A percentile compares a stretch with the other conserved stretches of the same genome.
Conservation (phyloP, 1,140 invertebrate species). For the Drosophila serrata region DNA sequence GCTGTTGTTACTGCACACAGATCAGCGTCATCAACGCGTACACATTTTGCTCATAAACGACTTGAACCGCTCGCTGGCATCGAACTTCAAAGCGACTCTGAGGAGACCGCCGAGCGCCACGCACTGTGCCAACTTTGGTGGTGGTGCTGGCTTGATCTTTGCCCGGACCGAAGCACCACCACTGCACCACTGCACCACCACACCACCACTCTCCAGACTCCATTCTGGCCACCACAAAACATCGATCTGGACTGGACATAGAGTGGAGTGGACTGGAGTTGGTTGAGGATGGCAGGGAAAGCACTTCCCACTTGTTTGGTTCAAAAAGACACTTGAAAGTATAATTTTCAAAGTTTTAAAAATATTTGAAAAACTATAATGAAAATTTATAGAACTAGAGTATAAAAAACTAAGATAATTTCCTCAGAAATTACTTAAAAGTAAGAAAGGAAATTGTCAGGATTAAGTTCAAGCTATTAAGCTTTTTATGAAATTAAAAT, state of each 20-base stretch:
- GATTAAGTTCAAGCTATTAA: not conserved
- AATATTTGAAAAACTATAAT: not conserved
- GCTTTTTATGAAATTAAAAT: not conserved
- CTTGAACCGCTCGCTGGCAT: constrained; percentile 56
- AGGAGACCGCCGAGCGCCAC: constrained; percentile 67
- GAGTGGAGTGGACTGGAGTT: not conserved
- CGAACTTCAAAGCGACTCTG: constrained; percentile 68
- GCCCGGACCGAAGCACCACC: constrained; percentile 33
- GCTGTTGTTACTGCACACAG: constrained; percentile 56
- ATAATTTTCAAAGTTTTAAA: not conserved
- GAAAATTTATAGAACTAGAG: not conserved
- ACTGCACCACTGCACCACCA: no score
- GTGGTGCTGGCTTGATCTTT: constrained; percentile 74
- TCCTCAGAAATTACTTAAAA: not conserved
- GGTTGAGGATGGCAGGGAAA: constrained; percentile 26
- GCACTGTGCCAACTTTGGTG: constrained; percentile 73
- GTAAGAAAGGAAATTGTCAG: not conserved
- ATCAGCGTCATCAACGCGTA: constrained; percentile 77
- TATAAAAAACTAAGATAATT: not conserved
- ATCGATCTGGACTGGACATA: constrained; percentile 8
- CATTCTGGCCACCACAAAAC: constrained; percentile 13
- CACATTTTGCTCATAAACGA: constrained; percentile 72
- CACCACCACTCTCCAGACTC: constrained; percentile 9
- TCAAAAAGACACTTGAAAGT: constrained; percentile 21
- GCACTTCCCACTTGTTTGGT: constrained; percentile 80